Evolutionary conservation across 2,797 vertebrate genomes (phyloP).

Genomic region (Anabas testudineus): DNA sequence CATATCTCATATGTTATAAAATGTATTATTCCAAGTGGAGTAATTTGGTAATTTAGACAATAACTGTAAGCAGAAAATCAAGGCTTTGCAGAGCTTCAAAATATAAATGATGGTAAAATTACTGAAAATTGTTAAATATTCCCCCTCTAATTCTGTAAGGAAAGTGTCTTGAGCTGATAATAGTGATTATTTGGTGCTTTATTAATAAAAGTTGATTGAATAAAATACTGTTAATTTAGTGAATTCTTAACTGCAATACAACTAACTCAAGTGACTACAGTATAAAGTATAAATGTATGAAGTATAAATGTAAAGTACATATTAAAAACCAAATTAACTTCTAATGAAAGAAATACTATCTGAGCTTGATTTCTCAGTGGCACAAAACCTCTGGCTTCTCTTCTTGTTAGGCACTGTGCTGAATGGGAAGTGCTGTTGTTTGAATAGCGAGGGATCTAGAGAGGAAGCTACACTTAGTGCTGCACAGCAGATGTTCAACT

Average conservation of each 20-base stretch:
- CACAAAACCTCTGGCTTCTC: not conserved
- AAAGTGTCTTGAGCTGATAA: too few relatives aligned
- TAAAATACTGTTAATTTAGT: too few relatives aligned
- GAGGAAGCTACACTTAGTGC: slow-evolving; percentile 16
- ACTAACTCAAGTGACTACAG: too few relatives aligned
- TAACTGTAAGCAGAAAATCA: not conserved
- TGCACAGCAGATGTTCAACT: not conserved
- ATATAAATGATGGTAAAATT: not conserved
- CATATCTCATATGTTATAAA: too few relatives aligned
- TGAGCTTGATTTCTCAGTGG: not conserved
- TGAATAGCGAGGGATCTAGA: not conserved
- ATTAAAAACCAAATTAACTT: not conserved
- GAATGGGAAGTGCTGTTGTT: slow-evolving; percentile 26
- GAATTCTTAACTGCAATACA: too few relatives aligned
- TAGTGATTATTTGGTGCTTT: too few relatives aligned
- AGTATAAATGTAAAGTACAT: not conserved
- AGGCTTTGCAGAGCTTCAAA: not conserved
- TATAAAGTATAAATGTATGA: too few relatives aligned
- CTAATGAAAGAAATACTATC: too few relatives aligned
- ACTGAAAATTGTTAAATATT: too few relatives aligned
- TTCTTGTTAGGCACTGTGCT: slow-evolving; percentile 22
- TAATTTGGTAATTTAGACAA: not conserved
- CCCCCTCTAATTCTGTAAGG: too few relatives aligned
- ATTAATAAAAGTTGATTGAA: too few relatives aligned
- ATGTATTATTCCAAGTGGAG: too few relatives aligned